Conservation (phyloP, 2,888 invertebrate genomes). For the Hydriomena furcata region DNA sequence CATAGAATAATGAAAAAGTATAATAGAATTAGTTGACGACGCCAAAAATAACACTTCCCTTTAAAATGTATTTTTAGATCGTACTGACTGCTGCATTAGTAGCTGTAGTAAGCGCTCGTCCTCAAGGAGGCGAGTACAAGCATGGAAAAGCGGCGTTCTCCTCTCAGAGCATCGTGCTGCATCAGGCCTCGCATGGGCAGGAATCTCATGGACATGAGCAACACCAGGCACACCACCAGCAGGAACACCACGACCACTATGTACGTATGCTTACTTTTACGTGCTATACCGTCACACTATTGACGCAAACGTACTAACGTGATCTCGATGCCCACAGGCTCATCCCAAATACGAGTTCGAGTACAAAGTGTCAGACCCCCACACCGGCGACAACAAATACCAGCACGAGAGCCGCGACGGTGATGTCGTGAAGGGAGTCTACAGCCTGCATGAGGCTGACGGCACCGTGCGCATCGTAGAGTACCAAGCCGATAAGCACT, state of each 20-base stretch:
- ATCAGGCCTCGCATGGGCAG: conserved; percentile 32
- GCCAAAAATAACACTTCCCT: too few relatives aligned
- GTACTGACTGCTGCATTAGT: conserved; percentile 36
- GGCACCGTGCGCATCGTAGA: conserved; percentile 82
- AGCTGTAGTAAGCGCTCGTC: conserved; percentile 37
- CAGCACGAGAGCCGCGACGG: conserved; percentile 82
- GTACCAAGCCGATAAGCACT: conserved; percentile 78
- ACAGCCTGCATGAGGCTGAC: conserved; percentile 82
- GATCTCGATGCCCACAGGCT: conserved; percentile 43
- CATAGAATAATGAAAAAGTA: too few relatives aligned
- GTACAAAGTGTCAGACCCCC: conserved; percentile 78
- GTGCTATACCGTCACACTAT: not conserved
- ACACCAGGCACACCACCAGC: not conserved
- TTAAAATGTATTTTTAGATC: conserved; percentile 31
- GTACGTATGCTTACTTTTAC: conserved; percentile 15
- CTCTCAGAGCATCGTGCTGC: conserved; percentile 50
- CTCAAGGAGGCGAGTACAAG: conserved; percentile 23
- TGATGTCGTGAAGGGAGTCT: conserved; percentile 80
- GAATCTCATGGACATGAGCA: conserved; percentile 6
- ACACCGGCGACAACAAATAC: conserved; percentile 82
- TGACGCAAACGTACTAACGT: conserved; percentile 3
- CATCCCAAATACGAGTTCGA: conserved; percentile 81
- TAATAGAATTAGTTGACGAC: too few relatives aligned
- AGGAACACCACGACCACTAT: conserved; percentile 20
- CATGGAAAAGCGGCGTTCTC: conserved; percentile 42